These are phyloP conservation scores for Achatina immaculata DNA, from an alignment of 1,140 invertebrate species.

Conservation along the genomic window DNA sequence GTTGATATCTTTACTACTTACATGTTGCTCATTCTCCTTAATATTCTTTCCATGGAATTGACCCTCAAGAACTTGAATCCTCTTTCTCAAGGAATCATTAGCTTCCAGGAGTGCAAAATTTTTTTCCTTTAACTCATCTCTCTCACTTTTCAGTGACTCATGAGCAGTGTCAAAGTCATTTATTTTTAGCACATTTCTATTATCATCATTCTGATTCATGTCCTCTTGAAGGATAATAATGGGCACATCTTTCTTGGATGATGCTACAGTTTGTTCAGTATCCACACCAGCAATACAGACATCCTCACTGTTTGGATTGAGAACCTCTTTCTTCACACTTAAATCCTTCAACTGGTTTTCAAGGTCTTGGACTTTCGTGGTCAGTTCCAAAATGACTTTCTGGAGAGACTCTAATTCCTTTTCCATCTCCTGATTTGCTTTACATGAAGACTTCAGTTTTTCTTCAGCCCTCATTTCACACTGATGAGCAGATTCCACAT, in stretches of 20 bases:
- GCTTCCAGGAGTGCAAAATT: not conserved
- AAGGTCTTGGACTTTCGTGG: not conserved
- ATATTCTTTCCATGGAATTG: not conserved
- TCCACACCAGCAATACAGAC: not conserved
- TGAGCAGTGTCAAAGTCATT: not conserved
- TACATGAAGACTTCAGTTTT: not conserved
- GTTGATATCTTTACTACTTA: constrained; percentile 6
- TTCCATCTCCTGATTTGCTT: not conserved
- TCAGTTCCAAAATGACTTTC: not conserved
- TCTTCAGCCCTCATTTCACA: not conserved
- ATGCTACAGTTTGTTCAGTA: not conserved
- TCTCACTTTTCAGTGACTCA: not conserved
- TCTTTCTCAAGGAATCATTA: constrained; percentile 6
- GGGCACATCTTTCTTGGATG: not conserved
- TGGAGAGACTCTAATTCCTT: not conserved
- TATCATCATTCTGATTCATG: constrained; percentile 8
- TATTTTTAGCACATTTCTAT: not conserved
- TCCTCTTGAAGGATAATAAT: not conserved
- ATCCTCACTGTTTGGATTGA: not conserved
- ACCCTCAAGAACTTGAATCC: not conserved
- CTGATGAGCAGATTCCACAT: not conserved
- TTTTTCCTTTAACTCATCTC: not conserved
- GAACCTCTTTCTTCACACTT: not conserved
- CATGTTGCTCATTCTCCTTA: not conserved
- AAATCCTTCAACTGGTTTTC: not conserved